Evolutionary conservation across 2,797 vertebrate genomes (phyloP).

Genomic region (Sebastes cheni): DNA sequence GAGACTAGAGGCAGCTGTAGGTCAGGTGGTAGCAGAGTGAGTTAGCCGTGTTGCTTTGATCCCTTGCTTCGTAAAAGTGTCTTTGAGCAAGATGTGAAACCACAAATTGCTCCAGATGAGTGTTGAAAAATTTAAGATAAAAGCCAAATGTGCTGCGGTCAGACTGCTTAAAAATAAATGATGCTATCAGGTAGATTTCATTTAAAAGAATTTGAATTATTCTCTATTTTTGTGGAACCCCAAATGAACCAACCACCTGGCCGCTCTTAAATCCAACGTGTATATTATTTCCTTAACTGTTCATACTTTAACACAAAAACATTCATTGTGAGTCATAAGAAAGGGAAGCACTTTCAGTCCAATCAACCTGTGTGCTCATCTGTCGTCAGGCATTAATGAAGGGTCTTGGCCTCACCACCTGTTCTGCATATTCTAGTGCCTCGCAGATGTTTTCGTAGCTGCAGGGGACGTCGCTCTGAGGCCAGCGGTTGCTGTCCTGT

Average conservation of each 20-base stretch:
- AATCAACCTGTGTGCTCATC: slow-evolving; percentile 36
- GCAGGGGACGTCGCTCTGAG: slow-evolving; percentile 29
- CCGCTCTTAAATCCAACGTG: neutral
- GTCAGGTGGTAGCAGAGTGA: neutral
- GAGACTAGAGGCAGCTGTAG: neutral
- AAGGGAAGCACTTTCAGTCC: slow-evolving; percentile 6
- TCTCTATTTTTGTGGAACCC: neutral
- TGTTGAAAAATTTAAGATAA: neutral
- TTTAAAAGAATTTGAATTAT: neutral
- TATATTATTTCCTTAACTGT: neutral
- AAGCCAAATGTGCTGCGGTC: neutral
- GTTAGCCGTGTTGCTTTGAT: neutral
- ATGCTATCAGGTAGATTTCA: neutral
- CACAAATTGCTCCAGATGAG: neutral
- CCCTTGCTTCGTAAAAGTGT: neutral
- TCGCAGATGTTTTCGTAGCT: slow-evolving; percentile 62
- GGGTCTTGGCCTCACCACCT: slow-evolving; percentile 59
- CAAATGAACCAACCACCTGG: neutral
- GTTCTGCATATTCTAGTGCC: slow-evolving; percentile 45
- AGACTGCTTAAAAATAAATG: neutral
- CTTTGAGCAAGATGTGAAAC: neutral
- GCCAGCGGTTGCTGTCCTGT: slow-evolving; percentile 12
- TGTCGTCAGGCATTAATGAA: slow-evolving; percentile 70
- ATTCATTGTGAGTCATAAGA: neutral
- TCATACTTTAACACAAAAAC: neutral